Evolutionary conservation across 2,888 invertebrate species (phyloP).

Genomic region (Apodemia hepburni): DNA sequence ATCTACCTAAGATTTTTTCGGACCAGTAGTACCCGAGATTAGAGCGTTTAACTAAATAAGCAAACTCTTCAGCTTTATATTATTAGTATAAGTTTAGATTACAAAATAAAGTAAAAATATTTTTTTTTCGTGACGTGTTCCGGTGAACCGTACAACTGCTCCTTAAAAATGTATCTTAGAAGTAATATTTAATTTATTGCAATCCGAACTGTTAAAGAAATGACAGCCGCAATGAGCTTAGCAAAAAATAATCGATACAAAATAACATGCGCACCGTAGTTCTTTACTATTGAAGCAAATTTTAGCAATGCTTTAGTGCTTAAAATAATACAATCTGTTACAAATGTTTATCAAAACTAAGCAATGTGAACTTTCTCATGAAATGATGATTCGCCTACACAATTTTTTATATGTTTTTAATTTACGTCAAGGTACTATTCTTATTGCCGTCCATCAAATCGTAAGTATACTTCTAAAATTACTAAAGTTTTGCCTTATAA

Average conservation of each 20-base stretch:
- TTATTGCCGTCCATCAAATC: conserved; percentile 77
- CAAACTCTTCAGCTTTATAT: too few species aligned
- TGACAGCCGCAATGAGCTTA: conserved; percentile 47
- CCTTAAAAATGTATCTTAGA: too few species aligned
- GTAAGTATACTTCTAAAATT: conserved; percentile 50
- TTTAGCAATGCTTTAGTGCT: conserved; percentile 43
- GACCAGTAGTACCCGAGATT: too few species aligned
- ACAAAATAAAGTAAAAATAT: too few species aligned
- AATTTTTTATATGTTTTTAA: conserved; percentile 74
- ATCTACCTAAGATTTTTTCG: too few species aligned
- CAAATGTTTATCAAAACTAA: conserved; percentile 69
- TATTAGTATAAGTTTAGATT: too few species aligned
- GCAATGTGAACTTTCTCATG: conserved; percentile 63
- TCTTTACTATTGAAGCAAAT: conserved; percentile 31
- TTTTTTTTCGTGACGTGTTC: too few species aligned
- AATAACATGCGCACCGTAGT: conserved; percentile 56
- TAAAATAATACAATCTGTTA: conserved; percentile 37
- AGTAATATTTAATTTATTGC: too few species aligned
- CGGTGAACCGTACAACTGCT: too few species aligned
- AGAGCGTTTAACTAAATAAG: too few species aligned
- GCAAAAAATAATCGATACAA: conserved; percentile 58
- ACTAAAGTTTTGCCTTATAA: neutral
- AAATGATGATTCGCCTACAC: conserved; percentile 61
- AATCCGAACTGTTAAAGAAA: neutral
- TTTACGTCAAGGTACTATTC: conserved; percentile 75